Base-by-base conservation (phyloP, 2,888 invertebrate genomes). In the Selenia dentaria region DNA sequence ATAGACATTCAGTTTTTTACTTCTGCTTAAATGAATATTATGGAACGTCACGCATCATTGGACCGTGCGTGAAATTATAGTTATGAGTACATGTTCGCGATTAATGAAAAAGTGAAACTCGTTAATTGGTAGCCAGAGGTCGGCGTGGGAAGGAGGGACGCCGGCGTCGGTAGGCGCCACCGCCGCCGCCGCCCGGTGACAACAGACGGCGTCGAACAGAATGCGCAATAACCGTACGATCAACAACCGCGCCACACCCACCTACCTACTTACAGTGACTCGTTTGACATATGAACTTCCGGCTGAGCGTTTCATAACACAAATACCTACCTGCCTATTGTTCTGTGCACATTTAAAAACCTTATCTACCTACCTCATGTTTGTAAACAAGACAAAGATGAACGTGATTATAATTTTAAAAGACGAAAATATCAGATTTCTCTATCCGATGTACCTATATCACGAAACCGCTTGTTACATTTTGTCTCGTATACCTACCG, bases 181-280 rank as follows among this genome's bases (percentile, higher is more conserved):
- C 52, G 38, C 16, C 43, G 41, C 29, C 36, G 45, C 64, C 37
- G 37, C 26, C 43, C 28, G 69, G 64, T 36, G 12, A 28, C 70
- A 74, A 69, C 66, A 64, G 66, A 59, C 59, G 22, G 50, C 44
- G 38, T 42, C 50, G 24, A 48, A 41, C 65, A 73, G 8, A 79
- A 82, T 76, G 74, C 83, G 84, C 83, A 85, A 74, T 80, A 80
- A 67, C 62, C 64, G 55, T 54, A 62, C 66, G 67, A 72, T 64
- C 70, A 70, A 78, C 79, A 78, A 81, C 78, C 75, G 66, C 66
- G 74, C 59, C 82, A 79, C 84, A 60, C 86, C 86, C 77, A 80
- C 83, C 56, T 62, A 9, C 16, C 16, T 4, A 16, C 16, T 16
- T 6, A 76, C 79, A 79, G 78, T 82, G 76, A 60, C 67, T 69